Conservation (phyloP, 2,888 invertebrate genomes). For the Thymelicus acteon region DNA sequence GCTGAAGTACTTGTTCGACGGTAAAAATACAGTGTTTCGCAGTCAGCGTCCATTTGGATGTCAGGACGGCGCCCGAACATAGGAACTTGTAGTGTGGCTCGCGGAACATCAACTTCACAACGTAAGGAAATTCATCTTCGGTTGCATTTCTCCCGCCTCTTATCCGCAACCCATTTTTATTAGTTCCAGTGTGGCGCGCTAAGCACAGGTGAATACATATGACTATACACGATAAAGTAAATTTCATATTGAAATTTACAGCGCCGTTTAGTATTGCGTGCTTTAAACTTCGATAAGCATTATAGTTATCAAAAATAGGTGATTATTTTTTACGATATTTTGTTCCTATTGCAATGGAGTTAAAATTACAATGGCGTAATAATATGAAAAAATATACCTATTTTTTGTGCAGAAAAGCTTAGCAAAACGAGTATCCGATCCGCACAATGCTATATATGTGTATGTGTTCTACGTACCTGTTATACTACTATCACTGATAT, state of each 20-base stretch:
- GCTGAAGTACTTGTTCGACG: neutral
- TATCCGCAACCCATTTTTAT: slow-evolving; percentile 6
- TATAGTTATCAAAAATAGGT: neutral
- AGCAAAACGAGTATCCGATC: no score
- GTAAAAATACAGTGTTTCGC: slow-evolving; percentile 12
- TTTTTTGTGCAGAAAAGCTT: no score
- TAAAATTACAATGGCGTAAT: no score
- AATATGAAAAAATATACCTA: no score
- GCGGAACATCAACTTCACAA: slow-evolving; percentile 13
- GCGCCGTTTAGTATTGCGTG: neutral
- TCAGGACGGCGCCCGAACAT: slow-evolving; percentile 13
- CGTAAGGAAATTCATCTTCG: slow-evolving; percentile 28
- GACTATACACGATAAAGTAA: neutral
- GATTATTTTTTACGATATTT: neutral
- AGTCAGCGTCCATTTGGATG: slow-evolving; percentile 25
- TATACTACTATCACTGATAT: no score
- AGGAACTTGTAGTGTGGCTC: no score
- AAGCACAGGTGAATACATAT: neutral
- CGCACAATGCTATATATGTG: no score
- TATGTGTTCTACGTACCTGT: no score
- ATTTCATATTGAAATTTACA: neutral
- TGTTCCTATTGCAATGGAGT: slow-evolving; percentile 59
- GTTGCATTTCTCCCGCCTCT: slow-evolving; percentile 21
- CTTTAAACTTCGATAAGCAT: neutral
- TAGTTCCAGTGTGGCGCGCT: neutral